A percentile compares a stretch with the other conserved stretches of the same genome.
phyloP scores from a whole-genome alignment of 2,797 vertebrate species.

The Mormyrus hasselquistii region DNA sequence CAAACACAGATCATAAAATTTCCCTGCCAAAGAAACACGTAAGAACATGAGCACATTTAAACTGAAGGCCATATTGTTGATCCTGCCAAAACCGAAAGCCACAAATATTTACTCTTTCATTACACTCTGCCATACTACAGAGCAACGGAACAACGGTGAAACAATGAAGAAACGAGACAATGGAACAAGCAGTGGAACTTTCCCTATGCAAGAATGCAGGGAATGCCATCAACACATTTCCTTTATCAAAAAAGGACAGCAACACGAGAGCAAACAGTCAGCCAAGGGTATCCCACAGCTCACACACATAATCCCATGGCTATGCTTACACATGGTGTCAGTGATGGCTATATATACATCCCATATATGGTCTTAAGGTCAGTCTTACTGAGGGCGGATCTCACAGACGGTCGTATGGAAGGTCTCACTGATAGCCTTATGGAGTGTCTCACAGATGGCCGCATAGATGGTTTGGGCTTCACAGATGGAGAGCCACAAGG shows the following conservation, averaged over 20 bases:
- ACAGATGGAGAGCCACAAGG: conserved; percentile 15
- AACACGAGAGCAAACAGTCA: background rate
- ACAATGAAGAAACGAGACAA: background rate
- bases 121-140: background rate
- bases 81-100: background rate
- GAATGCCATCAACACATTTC: background rate
- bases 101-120: background rate
- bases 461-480: background rate
- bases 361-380: background rate
- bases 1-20: background rate
- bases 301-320: background rate
- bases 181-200: background rate
- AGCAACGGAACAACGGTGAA: background rate
- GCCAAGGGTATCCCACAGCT: background rate
- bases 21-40: background rate
- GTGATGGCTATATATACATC: background rate
- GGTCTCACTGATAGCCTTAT: background rate
- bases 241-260: background rate
- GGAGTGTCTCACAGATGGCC: background rate
- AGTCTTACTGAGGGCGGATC: background rate
- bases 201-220: background rate
- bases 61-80: background rate
- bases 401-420: background rate
- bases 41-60: background rate
- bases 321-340: background rate